Base-by-base conservation (phyloP, 1,140 invertebrate species). In the Drosophila virilis region DNA sequence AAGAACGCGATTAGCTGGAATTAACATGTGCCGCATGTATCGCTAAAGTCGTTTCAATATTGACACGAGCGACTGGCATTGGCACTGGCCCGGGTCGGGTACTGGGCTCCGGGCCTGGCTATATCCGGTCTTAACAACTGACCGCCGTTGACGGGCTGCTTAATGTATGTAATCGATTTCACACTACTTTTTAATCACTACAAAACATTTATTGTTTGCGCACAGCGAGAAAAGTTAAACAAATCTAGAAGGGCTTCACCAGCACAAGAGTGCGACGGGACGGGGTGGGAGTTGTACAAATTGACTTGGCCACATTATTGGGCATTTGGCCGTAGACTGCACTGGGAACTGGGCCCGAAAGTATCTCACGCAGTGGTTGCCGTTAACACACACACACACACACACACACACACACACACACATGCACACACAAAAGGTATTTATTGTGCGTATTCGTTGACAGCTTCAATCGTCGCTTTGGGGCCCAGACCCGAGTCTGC, bases 141-240 rank as follows among this genome's bases (percentile, higher is more conserved):
- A 78, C 58, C 72, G 76, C 35, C 68, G 28, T 55, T 17, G 46
- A 0, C 42, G 37, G 75, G 59, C 77, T 55, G 72, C 46, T 79
- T 77, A 86, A 76, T 86, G 75, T 85, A 73, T 69, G 71, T 88
- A 88, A 88, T 88, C 84, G 83, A 88, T 88, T 88, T 88, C 83
- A 88, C 83, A 88, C 84, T 88, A 88, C 77, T 88, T 88, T 88
- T 88, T 88, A 88, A 88, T 88, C 84, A 88, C 83, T 73, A 89
- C 84, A 83, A 88, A 83, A 74, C 84, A 89, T 83, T 83, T 71
- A 74, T 88, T 88, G 83, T 88, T 88, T 88, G 83, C 84, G 65
- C 77, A 78, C 76, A 80, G 76, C 83, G 83, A 83, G 83, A 88
- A 86, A 83, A 89, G 83, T 83, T 81, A 88, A 88, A 88, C 79